Base-by-base conservation (phyloP, 2,797 vertebrate species). In the Microctenopoma steveboyesi region DNA sequence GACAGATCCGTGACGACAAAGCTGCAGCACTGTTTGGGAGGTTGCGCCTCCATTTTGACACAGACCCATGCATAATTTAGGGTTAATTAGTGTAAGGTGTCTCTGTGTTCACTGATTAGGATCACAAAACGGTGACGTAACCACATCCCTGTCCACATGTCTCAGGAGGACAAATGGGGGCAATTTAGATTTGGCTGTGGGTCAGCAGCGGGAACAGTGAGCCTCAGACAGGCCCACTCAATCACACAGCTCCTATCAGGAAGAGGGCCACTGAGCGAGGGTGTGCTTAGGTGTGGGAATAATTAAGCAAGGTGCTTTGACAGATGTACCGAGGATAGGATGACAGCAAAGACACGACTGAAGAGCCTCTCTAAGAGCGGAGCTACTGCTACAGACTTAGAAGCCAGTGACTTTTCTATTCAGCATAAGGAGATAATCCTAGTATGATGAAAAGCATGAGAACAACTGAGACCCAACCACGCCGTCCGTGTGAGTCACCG, bases 261-360 rank as follows among this genome's bases (percentile, higher is more conserved):
- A 64, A 51, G 68, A 68, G 57, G 60, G 64, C 37, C 53, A 80
- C 46, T 61, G 47, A 51, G 56, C 51, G 55, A 53, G 55, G 53
- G 57, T 52, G 66, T 59, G 50, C 42, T 7, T 39, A 39, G 61
- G 74, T 15, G 56, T 13, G 43, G 58, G 70, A 72, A 76, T 81
- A 81, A 90, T 83, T 86, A 86, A 73, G 66, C 54, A 59, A 68
- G 83, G 72, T 47, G 70, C 72, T 83, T 64, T 72, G 70, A 87
- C 71, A 78, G 81, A 91, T 84, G 77, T 39, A 86, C 71, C 69
- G 72, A 71, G 51, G 76, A 86, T 67, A 8, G 72, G 82, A 78
- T 69, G 87, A 85, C 80, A 62, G 78, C 57, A 43, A 72, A 66
- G 72, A 71, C 72, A 60, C 13, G 58, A 48, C 69, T 54, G 28